A percentile compares a stretch with the other conserved stretches of the same genome.
Evolutionary conservation across 1,140 invertebrate genomes (phyloP).

Genomic region (Drosophila orena): DNA sequence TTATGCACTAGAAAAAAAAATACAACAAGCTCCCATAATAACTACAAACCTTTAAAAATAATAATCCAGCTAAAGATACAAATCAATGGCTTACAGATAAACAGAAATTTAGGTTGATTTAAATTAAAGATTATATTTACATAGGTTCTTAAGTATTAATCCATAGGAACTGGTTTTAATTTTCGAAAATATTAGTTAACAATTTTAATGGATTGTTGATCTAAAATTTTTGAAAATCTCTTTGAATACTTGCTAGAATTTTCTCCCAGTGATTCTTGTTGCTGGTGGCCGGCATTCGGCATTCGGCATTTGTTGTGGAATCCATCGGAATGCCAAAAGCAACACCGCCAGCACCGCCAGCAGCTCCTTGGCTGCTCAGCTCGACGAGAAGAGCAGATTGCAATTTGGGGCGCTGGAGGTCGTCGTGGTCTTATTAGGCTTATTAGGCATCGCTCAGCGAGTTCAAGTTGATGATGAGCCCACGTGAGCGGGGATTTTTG

Average conservation of each 20-base stretch:
- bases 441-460: slow-evolving; percentile 34
- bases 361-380: slow-evolving; percentile 12
- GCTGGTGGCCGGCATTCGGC: slow-evolving; percentile 58
- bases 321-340: slow-evolving; percentile 64
- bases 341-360: slow-evolving; percentile 23
- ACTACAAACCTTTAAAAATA: background rate
- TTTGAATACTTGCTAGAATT: background rate
- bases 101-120: too few relatives aligned
- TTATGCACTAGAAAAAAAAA: slow-evolving; percentile 4
- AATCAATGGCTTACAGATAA: too few relatives aligned
- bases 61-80: background rate
- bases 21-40: background rate
- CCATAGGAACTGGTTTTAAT: too few relatives aligned
- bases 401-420: slow-evolving; percentile 49
- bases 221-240: background rate
- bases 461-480: slow-evolving; percentile 39
- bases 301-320: slow-evolving; percentile 72
- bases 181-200: too few relatives aligned
- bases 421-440: slow-evolving; percentile 4
- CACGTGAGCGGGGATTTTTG: slow-evolving; percentile 9
- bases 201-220: background rate
- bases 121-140: too few relatives aligned
- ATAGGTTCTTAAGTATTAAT: too few relatives aligned
- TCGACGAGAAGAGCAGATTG: slow-evolving; percentile 32
- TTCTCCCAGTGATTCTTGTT: slow-evolving; percentile 11